Conservation (phyloP, 1,140 invertebrate species). For the Lepidurus apus region DNA sequence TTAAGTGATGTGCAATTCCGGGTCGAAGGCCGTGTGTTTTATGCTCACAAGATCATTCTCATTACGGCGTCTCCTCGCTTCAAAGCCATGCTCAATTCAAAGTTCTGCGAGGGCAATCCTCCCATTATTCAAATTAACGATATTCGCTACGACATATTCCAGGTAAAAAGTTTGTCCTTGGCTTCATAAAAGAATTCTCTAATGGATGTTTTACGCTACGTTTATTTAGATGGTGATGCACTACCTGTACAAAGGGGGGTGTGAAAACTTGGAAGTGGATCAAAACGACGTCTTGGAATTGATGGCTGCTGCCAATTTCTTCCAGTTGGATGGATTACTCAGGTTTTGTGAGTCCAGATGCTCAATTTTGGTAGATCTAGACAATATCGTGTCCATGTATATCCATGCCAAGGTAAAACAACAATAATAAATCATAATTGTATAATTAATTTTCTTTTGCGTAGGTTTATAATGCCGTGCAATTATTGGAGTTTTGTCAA, state of each 20-base stretch:
- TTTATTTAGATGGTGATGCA: slow-evolving; percentile 76
- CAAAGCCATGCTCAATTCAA: slow-evolving; percentile 76
- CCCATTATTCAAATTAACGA: slow-evolving; percentile 87
- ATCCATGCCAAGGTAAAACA: slow-evolving; percentile 77
- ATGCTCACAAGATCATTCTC: slow-evolving; percentile 87
- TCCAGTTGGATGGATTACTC: slow-evolving; percentile 77
- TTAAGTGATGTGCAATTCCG: slow-evolving; percentile 84
- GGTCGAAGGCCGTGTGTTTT: slow-evolving; percentile 85
- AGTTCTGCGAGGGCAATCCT: slow-evolving; percentile 61
- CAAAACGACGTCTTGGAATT: slow-evolving; percentile 76
- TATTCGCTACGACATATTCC: slow-evolving; percentile 84
- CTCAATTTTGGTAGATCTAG: slow-evolving; percentile 73
- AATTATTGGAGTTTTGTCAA: slow-evolving; percentile 82
- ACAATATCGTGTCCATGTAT: slow-evolving; percentile 86
- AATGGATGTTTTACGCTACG: background rate
- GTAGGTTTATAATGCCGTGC: slow-evolving; percentile 77
- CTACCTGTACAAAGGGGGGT: slow-evolving; percentile 80
- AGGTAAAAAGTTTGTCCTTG: slow-evolving; percentile 52
- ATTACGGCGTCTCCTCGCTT: slow-evolving; percentile 82
- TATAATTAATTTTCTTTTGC: slow-evolving; percentile 38
- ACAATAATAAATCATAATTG: slow-evolving; percentile 11
- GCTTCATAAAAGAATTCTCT: slow-evolving; percentile 34
- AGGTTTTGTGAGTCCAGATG: slow-evolving; percentile 78
- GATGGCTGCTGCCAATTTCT: slow-evolving; percentile 87
- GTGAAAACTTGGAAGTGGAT: slow-evolving; percentile 63